phyloP scores from a whole-genome alignment of 2,113 vertebrate species.

The Catagonus wagneri region DNA sequence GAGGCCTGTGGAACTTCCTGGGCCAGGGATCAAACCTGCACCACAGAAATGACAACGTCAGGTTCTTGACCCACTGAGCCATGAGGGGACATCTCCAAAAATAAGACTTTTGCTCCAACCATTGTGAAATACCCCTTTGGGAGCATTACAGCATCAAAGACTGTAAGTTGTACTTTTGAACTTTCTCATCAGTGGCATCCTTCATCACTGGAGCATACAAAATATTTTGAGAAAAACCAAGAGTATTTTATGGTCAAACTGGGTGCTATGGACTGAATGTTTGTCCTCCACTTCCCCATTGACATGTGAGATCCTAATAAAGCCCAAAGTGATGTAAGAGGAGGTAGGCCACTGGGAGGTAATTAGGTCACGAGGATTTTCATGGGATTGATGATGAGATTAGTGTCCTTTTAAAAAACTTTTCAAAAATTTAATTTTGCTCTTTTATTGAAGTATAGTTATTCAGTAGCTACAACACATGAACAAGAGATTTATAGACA shows the following conservation, averaged over 20 bases:
- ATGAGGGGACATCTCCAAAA: too few relatives aligned
- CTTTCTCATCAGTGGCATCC: not conserved
- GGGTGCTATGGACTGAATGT: not conserved
- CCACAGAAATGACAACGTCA: too few relatives aligned
- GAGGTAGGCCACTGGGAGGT: not conserved
- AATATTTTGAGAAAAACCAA: not conserved
- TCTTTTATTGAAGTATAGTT: too few relatives aligned
- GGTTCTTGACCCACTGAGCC: too few relatives aligned
- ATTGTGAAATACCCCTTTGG: not conserved
- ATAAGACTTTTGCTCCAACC: not conserved
- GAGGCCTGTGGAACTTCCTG: too few relatives aligned
- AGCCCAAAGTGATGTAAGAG: not conserved
- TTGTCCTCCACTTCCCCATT: not conserved
- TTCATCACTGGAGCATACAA: not conserved
- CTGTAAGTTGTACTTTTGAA: not conserved
- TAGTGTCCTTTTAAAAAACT: not conserved
- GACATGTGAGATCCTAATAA: not conserved
- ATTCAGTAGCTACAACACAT: not conserved
- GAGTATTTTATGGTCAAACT: not conserved
- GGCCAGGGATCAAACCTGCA: too few relatives aligned
- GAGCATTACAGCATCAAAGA: not conserved
- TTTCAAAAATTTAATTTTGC: too few relatives aligned
- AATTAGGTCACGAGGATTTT: not conserved
- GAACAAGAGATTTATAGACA: not conserved
- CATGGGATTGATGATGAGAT: not conserved